Conservation (phyloP, 2,888 invertebrate species). For the Argyresthia albistria region DNA sequence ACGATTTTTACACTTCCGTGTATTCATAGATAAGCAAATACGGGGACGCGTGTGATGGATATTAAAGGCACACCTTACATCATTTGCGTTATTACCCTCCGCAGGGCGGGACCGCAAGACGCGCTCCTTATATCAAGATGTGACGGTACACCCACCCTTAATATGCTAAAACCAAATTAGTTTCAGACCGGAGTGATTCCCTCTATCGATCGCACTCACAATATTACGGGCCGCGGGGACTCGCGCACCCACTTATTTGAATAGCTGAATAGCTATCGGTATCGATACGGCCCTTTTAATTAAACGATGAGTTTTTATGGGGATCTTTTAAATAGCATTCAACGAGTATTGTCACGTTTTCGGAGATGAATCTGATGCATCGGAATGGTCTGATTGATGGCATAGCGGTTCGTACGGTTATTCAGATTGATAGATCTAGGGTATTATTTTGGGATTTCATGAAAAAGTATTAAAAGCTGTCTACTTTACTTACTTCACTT, state of each 20-base stretch:
- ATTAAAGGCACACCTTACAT: slow-evolving; percentile 72
- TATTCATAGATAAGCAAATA: slow-evolving; percentile 71
- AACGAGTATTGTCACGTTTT: no score
- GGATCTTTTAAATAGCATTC: slow-evolving; percentile 7
- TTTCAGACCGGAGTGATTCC: slow-evolving; percentile 66
- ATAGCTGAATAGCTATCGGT: slow-evolving; percentile 11
- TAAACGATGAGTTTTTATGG: slow-evolving; percentile 19
- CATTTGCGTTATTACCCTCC: slow-evolving; percentile 66
- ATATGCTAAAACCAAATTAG: slow-evolving; percentile 74
- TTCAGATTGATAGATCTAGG: no score
- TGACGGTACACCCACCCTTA: slow-evolving; percentile 47
- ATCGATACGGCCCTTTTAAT: slow-evolving; percentile 31
- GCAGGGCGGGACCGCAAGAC: slow-evolving; percentile 48
- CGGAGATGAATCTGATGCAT: no score
- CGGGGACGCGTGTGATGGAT: slow-evolving; percentile 67
- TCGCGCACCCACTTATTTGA: slow-evolving; percentile 32
- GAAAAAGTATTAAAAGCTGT: no score
- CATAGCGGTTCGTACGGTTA: no score
- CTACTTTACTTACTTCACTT: no score
- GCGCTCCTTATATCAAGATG: slow-evolving; percentile 65
- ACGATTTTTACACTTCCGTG: slow-evolving; percentile 71
- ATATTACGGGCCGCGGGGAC: slow-evolving; percentile 38
- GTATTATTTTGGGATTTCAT: no score
- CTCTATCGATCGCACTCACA: slow-evolving; percentile 56
- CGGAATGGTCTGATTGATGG: no score